Evolutionary conservation across 2,113 vertebrate species (phyloP).

Genomic region (Percina caprodes): DNA sequence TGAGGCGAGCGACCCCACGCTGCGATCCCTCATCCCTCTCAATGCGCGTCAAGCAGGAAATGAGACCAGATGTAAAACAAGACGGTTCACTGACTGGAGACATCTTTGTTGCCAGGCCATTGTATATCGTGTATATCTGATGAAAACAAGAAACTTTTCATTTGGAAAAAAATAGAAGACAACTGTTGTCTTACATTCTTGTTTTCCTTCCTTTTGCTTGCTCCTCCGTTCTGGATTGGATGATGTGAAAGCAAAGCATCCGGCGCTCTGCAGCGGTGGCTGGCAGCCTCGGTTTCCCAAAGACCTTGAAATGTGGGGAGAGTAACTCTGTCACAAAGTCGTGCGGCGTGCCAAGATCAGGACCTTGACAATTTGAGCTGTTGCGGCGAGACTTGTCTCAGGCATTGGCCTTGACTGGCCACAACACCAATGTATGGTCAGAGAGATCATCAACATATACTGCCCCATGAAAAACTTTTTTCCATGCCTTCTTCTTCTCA

Average conservation of each 20-base stretch:
- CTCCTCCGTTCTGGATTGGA: slow-evolving; percentile 14
- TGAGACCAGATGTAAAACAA: slow-evolving; percentile 60
- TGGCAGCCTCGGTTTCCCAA: slow-evolving; percentile 28
- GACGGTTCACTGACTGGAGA: slow-evolving; percentile 35
- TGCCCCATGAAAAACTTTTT: neutral
- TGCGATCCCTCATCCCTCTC: slow-evolving; percentile 36
- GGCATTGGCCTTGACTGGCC: slow-evolving; percentile 40
- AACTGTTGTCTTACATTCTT: no score
- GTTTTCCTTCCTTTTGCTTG: no score
- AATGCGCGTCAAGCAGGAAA: slow-evolving; percentile 66
- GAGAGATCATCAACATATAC: slow-evolving; percentile 9
- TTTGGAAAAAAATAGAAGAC: slow-evolving; percentile 10
- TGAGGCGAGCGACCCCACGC: slow-evolving; percentile 12
- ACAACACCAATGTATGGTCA: slow-evolving; percentile 36
- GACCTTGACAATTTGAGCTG: slow-evolving; percentile 32
- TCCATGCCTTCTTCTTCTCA: slow-evolving; percentile 1
- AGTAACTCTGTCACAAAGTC: slow-evolving; percentile 41
- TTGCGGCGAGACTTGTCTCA: slow-evolving; percentile 31
- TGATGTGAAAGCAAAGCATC: slow-evolving; percentile 40
- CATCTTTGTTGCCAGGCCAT: slow-evolving; percentile 16
- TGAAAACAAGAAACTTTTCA: slow-evolving; percentile 44
- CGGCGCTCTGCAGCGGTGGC: slow-evolving; percentile 4
- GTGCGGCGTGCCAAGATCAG: slow-evolving; percentile 30
- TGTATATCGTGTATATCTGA: slow-evolving; percentile 26
- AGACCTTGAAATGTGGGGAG: slow-evolving; percentile 57